phyloP scores from a whole-genome alignment of 2,888 invertebrate genomes.

The Limnephilus rhombicus region DNA sequence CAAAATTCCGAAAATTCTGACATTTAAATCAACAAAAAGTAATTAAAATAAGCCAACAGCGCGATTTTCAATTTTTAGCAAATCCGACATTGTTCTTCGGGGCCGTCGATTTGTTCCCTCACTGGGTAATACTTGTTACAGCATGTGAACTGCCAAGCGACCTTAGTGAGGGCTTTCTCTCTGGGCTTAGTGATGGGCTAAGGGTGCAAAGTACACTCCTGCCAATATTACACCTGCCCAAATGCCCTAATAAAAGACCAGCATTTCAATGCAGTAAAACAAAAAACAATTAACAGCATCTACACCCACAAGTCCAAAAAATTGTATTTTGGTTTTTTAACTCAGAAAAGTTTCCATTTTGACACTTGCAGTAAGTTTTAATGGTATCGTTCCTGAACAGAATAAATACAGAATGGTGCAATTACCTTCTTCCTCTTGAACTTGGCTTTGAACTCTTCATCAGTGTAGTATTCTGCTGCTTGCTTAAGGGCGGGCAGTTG shows the following conservation, averaged over 20 bases:
- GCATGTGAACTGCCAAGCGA: not conserved
- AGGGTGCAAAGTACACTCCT: not conserved
- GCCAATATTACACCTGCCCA: not conserved
- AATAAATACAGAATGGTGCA: not conserved
- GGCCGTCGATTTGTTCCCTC: slow-evolving; percentile 16
- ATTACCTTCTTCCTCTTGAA: slow-evolving; percentile 90
- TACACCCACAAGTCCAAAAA: not conserved
- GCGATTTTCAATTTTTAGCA: too few species aligned
- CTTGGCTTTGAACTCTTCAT: slow-evolving; percentile 88
- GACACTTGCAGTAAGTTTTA: not conserved
- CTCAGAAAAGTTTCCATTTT: not conserved
- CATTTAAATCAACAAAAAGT: too few species aligned
- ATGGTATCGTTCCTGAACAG: not conserved
- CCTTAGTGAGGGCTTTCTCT: not conserved
- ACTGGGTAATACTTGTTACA: slow-evolving; percentile 39
- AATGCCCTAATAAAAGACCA: not conserved
- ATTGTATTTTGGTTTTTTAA: too few species aligned
- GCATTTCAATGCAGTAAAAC: too few species aligned
- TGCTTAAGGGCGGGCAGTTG: slow-evolving; percentile 81
- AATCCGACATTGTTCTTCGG: too few species aligned
- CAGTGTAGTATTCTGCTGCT: slow-evolving; percentile 93
- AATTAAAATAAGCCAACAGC: too few species aligned
- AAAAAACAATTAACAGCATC: too few species aligned
- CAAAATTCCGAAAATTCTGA: too few species aligned
- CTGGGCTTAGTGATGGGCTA: not conserved